phyloP scores from a whole-genome alignment of 2,888 invertebrate species.

The Euplexia lucipara region DNA sequence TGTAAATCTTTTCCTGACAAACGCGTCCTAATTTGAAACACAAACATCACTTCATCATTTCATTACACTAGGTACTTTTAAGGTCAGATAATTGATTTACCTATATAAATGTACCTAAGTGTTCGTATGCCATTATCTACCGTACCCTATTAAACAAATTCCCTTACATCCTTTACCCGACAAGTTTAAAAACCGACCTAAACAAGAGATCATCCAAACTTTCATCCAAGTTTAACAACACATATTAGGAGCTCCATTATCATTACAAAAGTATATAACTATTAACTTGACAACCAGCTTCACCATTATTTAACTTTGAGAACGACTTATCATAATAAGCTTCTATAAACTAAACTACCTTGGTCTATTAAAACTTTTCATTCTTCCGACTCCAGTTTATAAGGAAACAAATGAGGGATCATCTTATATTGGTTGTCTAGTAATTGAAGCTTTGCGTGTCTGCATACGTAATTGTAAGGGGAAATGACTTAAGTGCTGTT shows the following conservation, averaged over 20 bases:
- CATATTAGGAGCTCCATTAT: conserved; percentile 46
- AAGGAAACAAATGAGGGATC: conserved; percentile 53
- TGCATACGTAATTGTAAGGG: conserved; percentile 65
- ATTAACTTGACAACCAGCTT: conserved; percentile 47
- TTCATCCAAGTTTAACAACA: conserved; percentile 34
- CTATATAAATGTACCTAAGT: too few species aligned
- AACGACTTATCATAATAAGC: conserved; percentile 38
- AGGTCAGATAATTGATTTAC: too few species aligned
- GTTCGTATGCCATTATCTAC: too few species aligned
- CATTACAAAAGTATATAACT: conserved; percentile 44
- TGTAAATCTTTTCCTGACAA: too few species aligned
- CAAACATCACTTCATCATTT: too few species aligned
- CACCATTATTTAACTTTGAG: conserved; percentile 52
- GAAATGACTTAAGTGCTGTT: conserved; percentile 66
- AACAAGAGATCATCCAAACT: background rate
- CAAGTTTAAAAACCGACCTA: background rate
- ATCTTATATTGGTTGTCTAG: conserved; percentile 52
- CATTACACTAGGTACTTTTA: too few species aligned
- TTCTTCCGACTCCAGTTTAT: conserved; percentile 27
- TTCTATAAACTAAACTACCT: conserved; percentile 33
- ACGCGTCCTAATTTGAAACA: too few species aligned
- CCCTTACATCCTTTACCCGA: too few species aligned
- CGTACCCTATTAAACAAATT: too few species aligned
- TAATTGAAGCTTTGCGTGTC: conserved; percentile 74
- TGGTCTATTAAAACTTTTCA: conserved; percentile 49